Evolutionary conservation across 2,113 vertebrate genomes (phyloP), one percentile per base, ranked within the genome.

Genomic region (Corythornis madagascariensis): DNA sequence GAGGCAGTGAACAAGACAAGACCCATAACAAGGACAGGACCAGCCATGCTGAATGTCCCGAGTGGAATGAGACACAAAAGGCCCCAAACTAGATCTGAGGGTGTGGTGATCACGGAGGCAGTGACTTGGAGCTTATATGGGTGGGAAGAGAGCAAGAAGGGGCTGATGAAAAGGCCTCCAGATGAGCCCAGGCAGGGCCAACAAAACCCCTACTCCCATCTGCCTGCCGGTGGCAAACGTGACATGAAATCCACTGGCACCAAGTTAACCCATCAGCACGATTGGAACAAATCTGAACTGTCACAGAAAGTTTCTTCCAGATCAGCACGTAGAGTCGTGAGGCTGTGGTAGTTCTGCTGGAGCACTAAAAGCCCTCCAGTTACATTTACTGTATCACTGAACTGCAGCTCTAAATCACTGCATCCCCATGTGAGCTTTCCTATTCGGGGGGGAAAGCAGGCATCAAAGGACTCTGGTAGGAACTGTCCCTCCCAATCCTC

Each of bases 381-480:
- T 59, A 90, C 86, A 75, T 78, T 88, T 56, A 64, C 76, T 26
- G 0, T 84, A 92, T 74, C 73, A 16, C 80, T 78, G 80, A 92
- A 52, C 40, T 81, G 83, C 86, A 93, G 80, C 66, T 92, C 89
- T 66, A 83, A 89, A 75, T 86, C 80, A 78, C 70, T 88, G 15
- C 57, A 84, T 88, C 72, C 29, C 65, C 38, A 13, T 38, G 31
- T 25, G 25, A 4, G 75, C 71, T 72, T 56, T 25, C 72, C 83
- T 93, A 85, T 67, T 67, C 2, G 10, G 76, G 10, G 76, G 77
- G 66, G 91, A 81, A 94, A 77, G 17, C 25, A 78, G 56, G 33
- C 77, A 89, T 94, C 89, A 95, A 95, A 94, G 76, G 65, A 64
- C 75, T 66, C n/a, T 88, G 26, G 71, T 55, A 67, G 40, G 48